These are phyloP conservation scores for Tolmerus cingulatus DNA, from an alignment of 2,888 invertebrate species.

Conservation along the genomic window DNA sequence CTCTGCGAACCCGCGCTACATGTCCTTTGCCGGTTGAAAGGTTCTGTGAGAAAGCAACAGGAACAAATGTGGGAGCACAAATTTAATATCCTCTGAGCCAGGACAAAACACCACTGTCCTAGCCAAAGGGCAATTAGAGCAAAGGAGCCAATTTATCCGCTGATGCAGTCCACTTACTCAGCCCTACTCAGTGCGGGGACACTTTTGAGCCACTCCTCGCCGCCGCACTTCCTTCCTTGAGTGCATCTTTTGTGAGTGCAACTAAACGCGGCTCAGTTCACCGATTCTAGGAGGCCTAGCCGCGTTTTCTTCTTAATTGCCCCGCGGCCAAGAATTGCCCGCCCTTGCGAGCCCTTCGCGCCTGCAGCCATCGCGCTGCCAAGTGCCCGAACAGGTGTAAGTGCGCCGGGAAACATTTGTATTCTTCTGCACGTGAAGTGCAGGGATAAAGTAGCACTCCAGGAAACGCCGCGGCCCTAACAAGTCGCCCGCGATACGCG, in stretches of 20 bases:
- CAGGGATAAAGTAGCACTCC: slow-evolving; percentile 41
- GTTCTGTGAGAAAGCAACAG: slow-evolving; percentile 38
- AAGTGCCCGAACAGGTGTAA: slow-evolving; percentile 27
- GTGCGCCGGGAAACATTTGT: not conserved
- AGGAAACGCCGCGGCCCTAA: slow-evolving; percentile 47
- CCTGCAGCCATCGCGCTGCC: not conserved
- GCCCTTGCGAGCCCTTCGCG: not conserved
- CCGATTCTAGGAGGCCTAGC: slow-evolving; percentile 27
- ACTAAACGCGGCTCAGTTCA: not conserved
- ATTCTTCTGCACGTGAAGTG: slow-evolving; percentile 7
- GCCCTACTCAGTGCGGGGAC: slow-evolving; percentile 4
- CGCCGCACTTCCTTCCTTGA: not conserved
- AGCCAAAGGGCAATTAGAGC: slow-evolving; percentile 42
- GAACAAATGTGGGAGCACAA: slow-evolving; percentile 42
- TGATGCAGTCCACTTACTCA: slow-evolving; percentile 46
- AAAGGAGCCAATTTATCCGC: slow-evolving; percentile 48
- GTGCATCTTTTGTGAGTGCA: not conserved
- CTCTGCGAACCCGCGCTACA: slow-evolving; percentile 17
- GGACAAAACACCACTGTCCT: not conserved
- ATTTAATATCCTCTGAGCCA: slow-evolving; percentile 47
- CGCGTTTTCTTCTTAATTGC: slow-evolving; percentile 2
- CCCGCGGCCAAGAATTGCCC: not conserved
- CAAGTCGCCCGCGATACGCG: slow-evolving; percentile 35
- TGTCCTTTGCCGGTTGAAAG: slow-evolving; percentile 37
- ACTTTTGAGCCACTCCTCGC: not conserved